Percentiles rank a stretch among this genome's conserved stretches.
Evolutionary conservation across 2,113 vertebrate species (phyloP).

Genomic region (Pedetes capensis): DNA sequence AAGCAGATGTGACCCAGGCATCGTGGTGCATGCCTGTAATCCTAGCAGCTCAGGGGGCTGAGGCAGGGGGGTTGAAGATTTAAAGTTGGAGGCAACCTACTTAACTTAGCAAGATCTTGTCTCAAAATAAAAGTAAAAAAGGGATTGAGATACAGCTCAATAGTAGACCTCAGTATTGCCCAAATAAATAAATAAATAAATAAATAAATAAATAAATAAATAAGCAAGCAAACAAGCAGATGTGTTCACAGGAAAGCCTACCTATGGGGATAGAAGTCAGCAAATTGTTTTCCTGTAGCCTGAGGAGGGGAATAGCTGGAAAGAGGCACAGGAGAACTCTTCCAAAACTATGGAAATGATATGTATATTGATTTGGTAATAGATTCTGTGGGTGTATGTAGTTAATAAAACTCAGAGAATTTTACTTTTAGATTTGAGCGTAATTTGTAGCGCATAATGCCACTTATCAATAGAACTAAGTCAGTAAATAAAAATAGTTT

Average conservation of each 20-base stretch:
- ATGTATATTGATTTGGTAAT: neutral
- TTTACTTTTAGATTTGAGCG: neutral
- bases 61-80: too few relatives aligned
- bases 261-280: neutral
- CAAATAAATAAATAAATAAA: too few relatives aligned
- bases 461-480: neutral
- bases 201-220: too few relatives aligned
- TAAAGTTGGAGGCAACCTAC: too few relatives aligned
- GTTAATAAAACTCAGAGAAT: neutral
- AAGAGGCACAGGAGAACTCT: neutral
- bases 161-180: too few relatives aligned
- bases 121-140: too few relatives aligned
- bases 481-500: neutral
- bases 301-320: neutral
- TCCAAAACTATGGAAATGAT: neutral
- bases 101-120: too few relatives aligned
- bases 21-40: too few relatives aligned
- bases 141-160: too few relatives aligned
- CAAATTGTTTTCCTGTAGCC: neutral
- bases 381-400: neutral
- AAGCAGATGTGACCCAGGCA: slow-evolving; percentile 10
- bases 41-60: too few relatives aligned
- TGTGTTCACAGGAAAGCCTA: neutral
- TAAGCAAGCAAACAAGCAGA: too few relatives aligned
- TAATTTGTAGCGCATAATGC: neutral